phyloP scores from a whole-genome alignment of 1,140 invertebrate genomes.

The Drosophila azteca region DNA sequence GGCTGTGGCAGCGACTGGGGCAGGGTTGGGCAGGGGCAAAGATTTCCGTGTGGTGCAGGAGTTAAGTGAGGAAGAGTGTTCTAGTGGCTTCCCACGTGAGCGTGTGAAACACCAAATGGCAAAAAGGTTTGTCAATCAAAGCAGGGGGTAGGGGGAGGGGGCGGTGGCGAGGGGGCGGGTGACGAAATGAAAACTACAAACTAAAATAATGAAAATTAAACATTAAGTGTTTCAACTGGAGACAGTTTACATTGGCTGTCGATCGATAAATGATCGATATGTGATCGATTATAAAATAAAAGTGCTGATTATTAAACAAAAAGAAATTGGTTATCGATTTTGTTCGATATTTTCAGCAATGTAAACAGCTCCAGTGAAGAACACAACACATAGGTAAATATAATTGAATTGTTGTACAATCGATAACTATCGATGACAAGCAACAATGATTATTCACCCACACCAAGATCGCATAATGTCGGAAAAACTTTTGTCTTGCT shows the following conservation, averaged over 20 bases:
- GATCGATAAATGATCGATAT: background rate
- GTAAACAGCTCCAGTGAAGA: slow-evolving; percentile 11
- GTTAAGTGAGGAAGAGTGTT: slow-evolving; percentile 59
- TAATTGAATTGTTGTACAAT: slow-evolving; percentile 59
- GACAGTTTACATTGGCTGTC: slow-evolving; percentile 19
- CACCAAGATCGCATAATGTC: slow-evolving; percentile 74
- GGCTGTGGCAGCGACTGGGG: background rate
- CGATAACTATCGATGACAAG: slow-evolving; percentile 43
- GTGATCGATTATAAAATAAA: background rate
- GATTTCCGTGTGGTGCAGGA: slow-evolving; percentile 21
- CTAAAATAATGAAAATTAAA: slow-evolving; percentile 53
- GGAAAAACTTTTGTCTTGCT: slow-evolving; percentile 80
- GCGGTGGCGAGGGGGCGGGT: slow-evolving; percentile 1
- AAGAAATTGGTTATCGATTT: background rate
- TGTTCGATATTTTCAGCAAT: background rate
- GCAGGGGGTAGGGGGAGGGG: too few species aligned
- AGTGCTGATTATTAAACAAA: background rate
- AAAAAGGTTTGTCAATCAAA: slow-evolving; percentile 24
- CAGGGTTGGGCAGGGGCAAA: background rate
- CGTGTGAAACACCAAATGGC: slow-evolving; percentile 62
- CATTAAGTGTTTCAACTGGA: slow-evolving; percentile 42
- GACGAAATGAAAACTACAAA: slow-evolving; percentile 51
- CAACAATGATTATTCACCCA: slow-evolving; percentile 80
- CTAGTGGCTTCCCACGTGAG: slow-evolving; percentile 66
- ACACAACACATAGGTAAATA: slow-evolving; percentile 47